Evolutionary conservation across 2,113 vertebrate species (phyloP), one percentile per base, ranked within the genome.

Genomic region (Rhea americana): DNA sequence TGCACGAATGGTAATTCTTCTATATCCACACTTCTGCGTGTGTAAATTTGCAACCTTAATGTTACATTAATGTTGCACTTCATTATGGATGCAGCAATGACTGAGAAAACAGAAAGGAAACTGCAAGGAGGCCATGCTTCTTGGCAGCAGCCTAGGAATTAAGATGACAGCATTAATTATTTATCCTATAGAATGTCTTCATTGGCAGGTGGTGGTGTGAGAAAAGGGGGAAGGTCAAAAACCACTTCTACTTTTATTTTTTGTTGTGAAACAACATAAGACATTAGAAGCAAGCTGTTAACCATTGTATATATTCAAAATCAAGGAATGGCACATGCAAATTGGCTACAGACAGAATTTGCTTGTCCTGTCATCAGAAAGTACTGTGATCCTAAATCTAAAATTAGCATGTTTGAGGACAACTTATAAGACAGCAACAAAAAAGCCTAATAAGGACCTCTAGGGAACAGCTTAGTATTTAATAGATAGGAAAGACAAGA

Each of bases 101-200:
- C 62, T 85, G 80, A 84, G 37, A 74, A 90, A 96, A 82, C 30
- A 70, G 87, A 91, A 93, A 82, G 15, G 30, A 90, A 93, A 76
- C 58, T 50, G n/a, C 73, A 73, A 90, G 91, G 88, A 93, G 45
- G 70, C 62, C 66, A 72, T 0, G 0, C 62, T 93, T 91, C 80
- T 94, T 76, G 24, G 50, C 93, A 90, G 70, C 73, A 90, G 85
- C 70, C 66, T 90, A 90, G 85, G 91, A 94, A 96, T 95, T 91
- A 93, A 91, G 76, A 91, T 70, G 85, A 84, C 66, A 91, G 9
- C 53, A 82, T 96, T 95, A 86, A 94, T 95, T 93, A 94, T 96
- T 94, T 93, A 93, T 3, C 10, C 45, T 86, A 70, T 78, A 90
- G 80, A 91, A 88, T 4, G 22, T 93, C 88, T 94, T 96, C 79